Base-by-base conservation (phyloP, 2,797 vertebrate genomes). In the Eulemur albifrons region DNA sequence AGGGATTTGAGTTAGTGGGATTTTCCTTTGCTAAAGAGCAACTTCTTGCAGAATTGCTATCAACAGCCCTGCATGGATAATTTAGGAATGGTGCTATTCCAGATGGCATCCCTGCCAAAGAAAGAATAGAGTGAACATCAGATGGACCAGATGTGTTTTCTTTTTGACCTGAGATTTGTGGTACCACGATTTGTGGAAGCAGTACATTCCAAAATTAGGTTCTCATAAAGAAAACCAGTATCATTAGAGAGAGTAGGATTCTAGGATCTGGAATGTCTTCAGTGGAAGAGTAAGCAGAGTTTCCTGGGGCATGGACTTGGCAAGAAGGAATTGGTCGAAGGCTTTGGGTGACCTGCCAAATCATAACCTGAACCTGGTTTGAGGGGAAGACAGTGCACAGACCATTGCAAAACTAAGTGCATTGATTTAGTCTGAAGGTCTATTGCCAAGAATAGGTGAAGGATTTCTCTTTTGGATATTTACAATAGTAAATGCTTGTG, bases 281-380 rank as follows among this genome's bases (percentile, higher is more conserved):
- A 87, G 14, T 32, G 38, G 18, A 93, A 92, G 27, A 73, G 13
- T 35, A n/a, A 93, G 73, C 57, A 80, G 38, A 63, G 13, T 90
- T 57, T 76, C 61, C 15, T n/a, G 73, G 57, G 70, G 69, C 35
- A 67, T 15, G 15, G 4, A 43, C 25, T 67, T 86, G 83, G 52
- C 92, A 93, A 81, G 50, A 93, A 93, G 69, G 82, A 94, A 90
- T 84, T 84, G 45, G 50, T 57, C 48, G 75, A 94, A 95, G 40
- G 20, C 48, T 45, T 76, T 87, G 9, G 35, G 7, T 93, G 57
- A 89, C 30, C 72, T 93, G 75, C 43, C 90, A 95, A 73, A 76
- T 50, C 27, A 90, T 91, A 88, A 81, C 54, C 59, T 86, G 83
- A 88, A 25, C 15, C 40, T 93, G 63, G 7, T 40, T 93, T 52